Base-by-base conservation (phyloP, 2,113 vertebrate species). In the Leptosomus discolor region DNA sequence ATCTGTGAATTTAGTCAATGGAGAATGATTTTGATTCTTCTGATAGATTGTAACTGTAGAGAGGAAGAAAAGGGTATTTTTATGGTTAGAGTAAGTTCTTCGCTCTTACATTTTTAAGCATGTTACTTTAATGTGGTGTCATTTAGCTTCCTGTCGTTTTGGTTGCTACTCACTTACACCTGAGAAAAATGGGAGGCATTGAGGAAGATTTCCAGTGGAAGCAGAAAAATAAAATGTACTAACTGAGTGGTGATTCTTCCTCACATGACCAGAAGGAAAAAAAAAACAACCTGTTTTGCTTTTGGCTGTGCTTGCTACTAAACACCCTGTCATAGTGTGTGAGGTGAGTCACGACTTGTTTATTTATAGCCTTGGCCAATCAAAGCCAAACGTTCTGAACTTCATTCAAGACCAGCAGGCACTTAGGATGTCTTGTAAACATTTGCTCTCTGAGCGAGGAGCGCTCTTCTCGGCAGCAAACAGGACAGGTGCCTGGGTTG, bases 361-460 rank as follows among this genome's bases (percentile, higher is more conserved):
- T 99, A 99, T 99, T 99, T 99, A 98, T 99, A 99, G 99, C 98
- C 65, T 22, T 61, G 96, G 95, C 96, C 92, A 97, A 98, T 99
- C 98, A 98, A 99, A 98, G 99, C 97, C 96, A 90, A 97, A 96
- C 74, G 76, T 91, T 91, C 93, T 93, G 86, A 94, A 98, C 98
- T 98, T 98, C 98, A 99, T 98, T 98, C 97, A 99, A 96, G 98
- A 98, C 97, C 97, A 98, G 98, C 98, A 98, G 96, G 91, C 90
- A 64, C 98, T 97, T 97, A 87, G 95, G 94, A 95, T 96, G 87
- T 97, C 81, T 97, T 96, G 97, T 98, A 97, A 97, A 98, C 98
- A 98, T 97, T 91, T 93, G 93, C 96, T 87, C 92, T 92, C 94
- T 65, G 96, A 94, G 89, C 92, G 68, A 91, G 94, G 94, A 96